Conservation (phyloP, 2,113 vertebrate species). For the Elephas maximus region DNA sequence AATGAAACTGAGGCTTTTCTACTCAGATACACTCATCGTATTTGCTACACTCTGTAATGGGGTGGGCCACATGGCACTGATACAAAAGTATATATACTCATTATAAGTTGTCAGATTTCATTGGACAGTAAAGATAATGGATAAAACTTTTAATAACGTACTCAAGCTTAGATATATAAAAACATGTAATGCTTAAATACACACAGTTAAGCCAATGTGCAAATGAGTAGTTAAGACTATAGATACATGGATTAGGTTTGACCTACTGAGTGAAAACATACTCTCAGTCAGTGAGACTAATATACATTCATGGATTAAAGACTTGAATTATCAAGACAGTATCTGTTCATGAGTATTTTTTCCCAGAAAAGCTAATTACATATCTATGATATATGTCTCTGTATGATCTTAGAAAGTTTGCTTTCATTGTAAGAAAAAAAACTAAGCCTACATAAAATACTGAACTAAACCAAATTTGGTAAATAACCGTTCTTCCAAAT, state of each 20-base stretch:
- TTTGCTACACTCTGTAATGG: not conserved
- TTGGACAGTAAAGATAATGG: slow-evolving; percentile 28
- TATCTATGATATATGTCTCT: not conserved
- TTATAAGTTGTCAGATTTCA: not conserved
- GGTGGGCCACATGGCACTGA: not conserved
- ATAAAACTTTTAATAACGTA: slow-evolving; percentile 68
- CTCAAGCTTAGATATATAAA: slow-evolving; percentile 69
- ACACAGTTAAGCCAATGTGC: slow-evolving; percentile 64
- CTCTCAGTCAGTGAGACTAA: slow-evolving; percentile 45
- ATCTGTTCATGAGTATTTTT: slow-evolving; percentile 25
- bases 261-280: slow-evolving; percentile 66
- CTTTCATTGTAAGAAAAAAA: slow-evolving; percentile 34
- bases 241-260: slow-evolving; percentile 72
- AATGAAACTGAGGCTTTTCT: slow-evolving; percentile 4
- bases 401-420: slow-evolving; percentile 1
- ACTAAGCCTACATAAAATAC: slow-evolving; percentile 10
- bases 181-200: slow-evolving; percentile 71
- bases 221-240: slow-evolving; percentile 71
- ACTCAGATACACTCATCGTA: not conserved
- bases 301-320: slow-evolving; percentile 34
- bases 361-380: slow-evolving; percentile 49
- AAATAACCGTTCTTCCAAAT: not conserved
- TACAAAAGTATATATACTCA: not conserved
- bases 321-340: slow-evolving; percentile 54
- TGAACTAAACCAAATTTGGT: not conserved